Conservation (phyloP, 2,888 invertebrate genomes). For the Macrosiphum euphorbiae region DNA sequence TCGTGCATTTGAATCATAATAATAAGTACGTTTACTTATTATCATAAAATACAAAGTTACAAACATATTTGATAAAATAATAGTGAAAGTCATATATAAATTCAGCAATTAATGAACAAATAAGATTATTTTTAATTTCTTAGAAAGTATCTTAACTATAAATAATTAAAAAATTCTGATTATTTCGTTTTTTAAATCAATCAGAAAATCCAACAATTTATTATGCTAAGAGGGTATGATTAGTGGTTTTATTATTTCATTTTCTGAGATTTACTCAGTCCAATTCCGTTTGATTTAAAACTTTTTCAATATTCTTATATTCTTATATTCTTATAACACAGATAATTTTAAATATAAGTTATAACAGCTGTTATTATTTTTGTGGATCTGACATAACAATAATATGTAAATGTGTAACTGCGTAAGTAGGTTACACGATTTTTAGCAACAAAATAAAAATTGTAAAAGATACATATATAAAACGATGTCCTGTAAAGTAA, state of each 20-base stretch:
- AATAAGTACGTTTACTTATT: neutral
- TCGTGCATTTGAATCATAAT: neutral
- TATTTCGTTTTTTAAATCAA: neutral
- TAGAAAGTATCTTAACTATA: neutral
- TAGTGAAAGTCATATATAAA: neutral
- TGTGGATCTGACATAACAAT: neutral
- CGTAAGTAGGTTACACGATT: neutral
- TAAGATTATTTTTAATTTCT: neutral
- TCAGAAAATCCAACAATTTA: neutral
- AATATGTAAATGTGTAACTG: neutral
- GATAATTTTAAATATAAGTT: neutral
- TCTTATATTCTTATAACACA: fast-evolving
- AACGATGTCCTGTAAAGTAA: neutral
- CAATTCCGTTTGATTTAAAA: neutral
- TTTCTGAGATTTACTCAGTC: neutral
- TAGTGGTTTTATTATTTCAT: neutral
- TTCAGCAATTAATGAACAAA: neutral
- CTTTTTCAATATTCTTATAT: neutral
- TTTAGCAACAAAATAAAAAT: neutral
- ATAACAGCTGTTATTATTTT: neutral
- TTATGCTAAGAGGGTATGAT: neutral
- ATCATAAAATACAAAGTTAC: neutral
- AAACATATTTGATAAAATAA: neutral
- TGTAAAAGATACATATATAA: neutral
- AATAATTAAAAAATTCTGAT: neutral